phyloP scores from a whole-genome alignment of 2,797 vertebrate genomes.

The Diplodus sargus region DNA sequence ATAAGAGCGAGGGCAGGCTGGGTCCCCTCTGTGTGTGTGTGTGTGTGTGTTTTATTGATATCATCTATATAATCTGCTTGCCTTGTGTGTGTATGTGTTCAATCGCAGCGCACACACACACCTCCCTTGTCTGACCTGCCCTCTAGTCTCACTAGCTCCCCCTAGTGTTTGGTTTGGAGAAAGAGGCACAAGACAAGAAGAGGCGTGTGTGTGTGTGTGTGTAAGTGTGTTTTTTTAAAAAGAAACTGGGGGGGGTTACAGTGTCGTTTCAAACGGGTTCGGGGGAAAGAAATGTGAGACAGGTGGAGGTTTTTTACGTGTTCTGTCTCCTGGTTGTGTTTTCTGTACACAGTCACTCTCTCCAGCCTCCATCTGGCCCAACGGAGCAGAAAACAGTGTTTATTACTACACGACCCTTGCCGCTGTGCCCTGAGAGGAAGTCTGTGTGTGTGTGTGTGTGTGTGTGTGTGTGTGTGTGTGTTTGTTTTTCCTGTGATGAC shows the following conservation, averaged over 20 bases:
- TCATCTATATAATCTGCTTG: conserved; percentile 16
- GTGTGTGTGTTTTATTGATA: conserved; percentile 13
- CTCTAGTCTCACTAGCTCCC: conserved; percentile 56
- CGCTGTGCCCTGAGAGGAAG: conserved; percentile 78
- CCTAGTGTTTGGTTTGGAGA: conserved; percentile 55
- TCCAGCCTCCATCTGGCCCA: conserved; percentile 57
- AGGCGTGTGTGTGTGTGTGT: conserved; percentile 15
- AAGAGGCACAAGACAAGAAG: conserved; percentile 35
- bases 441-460: conserved; percentile 53
- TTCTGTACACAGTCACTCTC: conserved; percentile 63
- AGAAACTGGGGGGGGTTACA: conserved; percentile 51
- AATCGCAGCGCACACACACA: conserved; percentile 10
- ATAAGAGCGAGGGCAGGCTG: conserved; percentile 62
- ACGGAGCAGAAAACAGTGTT: conserved; percentile 78
- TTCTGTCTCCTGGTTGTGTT: conserved; percentile 46
- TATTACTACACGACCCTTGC: conserved; percentile 72
- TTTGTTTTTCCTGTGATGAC: conserved; percentile 35
- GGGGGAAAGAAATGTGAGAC: conserved; percentile 27
- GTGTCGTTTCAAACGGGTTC: conserved; percentile 66
- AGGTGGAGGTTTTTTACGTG: conserved; percentile 3
- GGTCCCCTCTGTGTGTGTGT: conserved; percentile 33
- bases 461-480: conserved; percentile 37
- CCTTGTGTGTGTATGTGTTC: conserved; percentile 18
- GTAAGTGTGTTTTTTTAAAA: neutral
- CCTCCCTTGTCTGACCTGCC: conserved; percentile 11